Evolutionary conservation across 2,113 vertebrate genomes (phyloP).

Genomic region (Archilochus colubris): DNA sequence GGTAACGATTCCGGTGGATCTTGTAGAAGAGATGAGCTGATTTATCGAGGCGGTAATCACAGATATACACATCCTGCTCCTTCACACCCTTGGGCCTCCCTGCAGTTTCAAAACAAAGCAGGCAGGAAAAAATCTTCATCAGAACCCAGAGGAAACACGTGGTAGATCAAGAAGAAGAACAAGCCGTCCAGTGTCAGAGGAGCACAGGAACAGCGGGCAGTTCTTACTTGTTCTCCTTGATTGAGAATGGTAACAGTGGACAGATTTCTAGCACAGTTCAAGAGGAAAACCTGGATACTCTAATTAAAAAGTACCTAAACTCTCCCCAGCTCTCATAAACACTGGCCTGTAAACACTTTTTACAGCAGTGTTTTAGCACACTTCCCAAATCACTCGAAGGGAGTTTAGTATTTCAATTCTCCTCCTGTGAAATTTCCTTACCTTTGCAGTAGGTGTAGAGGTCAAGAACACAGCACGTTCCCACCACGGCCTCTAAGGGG

Average conservation of each 20-base stretch:
- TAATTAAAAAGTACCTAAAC: neutral
- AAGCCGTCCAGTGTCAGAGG: neutral
- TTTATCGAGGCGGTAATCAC: constrained; percentile 97
- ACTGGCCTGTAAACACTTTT: neutral
- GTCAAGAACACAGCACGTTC: constrained; percentile 94
- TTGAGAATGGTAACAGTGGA: neutral
- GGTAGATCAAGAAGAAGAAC: neutral
- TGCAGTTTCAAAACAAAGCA: constrained; percentile 38
- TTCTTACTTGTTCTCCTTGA: rapidly evolving
- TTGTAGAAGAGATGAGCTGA: constrained; percentile 99
- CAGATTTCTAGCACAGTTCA: too few relatives aligned
- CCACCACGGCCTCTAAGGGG: constrained; percentile 95
- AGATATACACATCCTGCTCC: constrained; percentile 97
- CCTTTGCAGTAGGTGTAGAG: constrained; percentile 99
- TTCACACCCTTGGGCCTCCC: constrained; percentile 95
- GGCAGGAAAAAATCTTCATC: rapidly evolving
- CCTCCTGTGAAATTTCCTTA: constrained; percentile 23
- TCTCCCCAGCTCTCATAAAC: neutral
- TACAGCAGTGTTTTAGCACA: neutral
- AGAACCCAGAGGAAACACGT: neutral
- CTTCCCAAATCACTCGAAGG: neutral
- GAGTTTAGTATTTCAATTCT: neutral
- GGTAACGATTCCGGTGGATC: constrained; percentile 97
- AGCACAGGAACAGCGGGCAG: too few relatives aligned
- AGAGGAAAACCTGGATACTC: neutral